Evolutionary conservation across 2,888 invertebrate species (phyloP), one percentile per base, ranked within the genome.

Genomic region (Eupithecia vulgata): DNA sequence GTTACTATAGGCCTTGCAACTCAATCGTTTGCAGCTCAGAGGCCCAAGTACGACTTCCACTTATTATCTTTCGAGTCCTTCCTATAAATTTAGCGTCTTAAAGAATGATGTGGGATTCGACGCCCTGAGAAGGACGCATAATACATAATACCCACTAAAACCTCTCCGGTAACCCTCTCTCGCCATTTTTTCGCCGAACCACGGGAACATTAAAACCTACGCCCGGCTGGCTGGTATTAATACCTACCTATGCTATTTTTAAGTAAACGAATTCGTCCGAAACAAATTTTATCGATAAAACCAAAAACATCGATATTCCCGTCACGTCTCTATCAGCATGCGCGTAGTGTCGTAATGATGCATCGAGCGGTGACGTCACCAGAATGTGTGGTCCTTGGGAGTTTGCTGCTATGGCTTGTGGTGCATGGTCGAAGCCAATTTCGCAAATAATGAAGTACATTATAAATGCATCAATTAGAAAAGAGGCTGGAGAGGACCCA

Each of bases 361-460:
- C 62, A 64, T 64, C 62, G 62, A 61, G 61, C 25, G 57, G 13
- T 68, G 68, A 68, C 61, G 68, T 68, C 68, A 68, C 10, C 25
- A 40, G 42, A 68, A 42, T 68, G 68, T 68, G 68, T 68, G 68
- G 68, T 68, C 68, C 59, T 13, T 37, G 30, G 37, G 10, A 2
- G 62, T 3, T 5, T 64, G 35, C 62, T 52, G 30, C 30, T 21
- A 52, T 10, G 57, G 57, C 57, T 25, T 12, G 25, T 57, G 57
- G 25, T 57, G 5, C 1, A 57, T 25, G 12, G n/a, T 12, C 12
- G 57, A 21, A n/a, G 57, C 57, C 57, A 57, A 57, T 57, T 52
- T 52, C 10, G 21, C 40, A 4, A 40, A 1, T 8, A 37, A 8
- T 30, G 30, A 30, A 10, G 37, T 37, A 37, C 5, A 37, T n/a